Evolutionary conservation across 2,797 vertebrate genomes (phyloP).

Genomic region (Synaphobranchus kaupii): DNA sequence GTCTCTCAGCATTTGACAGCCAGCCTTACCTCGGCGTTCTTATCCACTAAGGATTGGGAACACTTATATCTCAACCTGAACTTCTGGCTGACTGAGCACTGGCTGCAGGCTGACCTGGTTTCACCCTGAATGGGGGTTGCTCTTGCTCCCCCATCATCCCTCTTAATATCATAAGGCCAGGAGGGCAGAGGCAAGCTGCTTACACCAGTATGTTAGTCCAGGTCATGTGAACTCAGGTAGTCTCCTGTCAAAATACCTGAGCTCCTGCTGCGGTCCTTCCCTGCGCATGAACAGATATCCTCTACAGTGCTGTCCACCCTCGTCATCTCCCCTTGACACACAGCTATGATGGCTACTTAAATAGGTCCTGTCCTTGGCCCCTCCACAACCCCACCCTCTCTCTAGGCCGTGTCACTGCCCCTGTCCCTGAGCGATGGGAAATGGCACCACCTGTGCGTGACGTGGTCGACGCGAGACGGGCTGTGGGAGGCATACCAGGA

Average conservation of each 20-base stretch:
- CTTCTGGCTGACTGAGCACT: not conserved
- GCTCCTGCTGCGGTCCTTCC: not conserved
- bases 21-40: not conserved
- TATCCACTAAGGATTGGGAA: conserved; percentile 30
- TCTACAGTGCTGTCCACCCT: not conserved
- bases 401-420: conserved; percentile 74
- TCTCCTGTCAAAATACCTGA: not conserved
- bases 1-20: not conserved
- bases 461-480: conserved; percentile 81
- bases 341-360: not conserved
- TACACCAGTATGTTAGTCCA: not conserved
- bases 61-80: not conserved
- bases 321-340: not conserved
- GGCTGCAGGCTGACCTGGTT: conserved; percentile 16
- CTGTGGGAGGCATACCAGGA: conserved; percentile 78
- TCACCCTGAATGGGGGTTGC: not conserved
- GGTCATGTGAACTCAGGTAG: conserved; percentile 9
- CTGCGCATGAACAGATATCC: not conserved
- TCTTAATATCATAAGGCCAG: conserved; percentile 32
- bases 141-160: conserved; percentile 21
- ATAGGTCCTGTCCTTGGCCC: not conserved
- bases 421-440: conserved; percentile 73
- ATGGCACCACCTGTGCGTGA: conserved; percentile 85
- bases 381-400: not conserved
- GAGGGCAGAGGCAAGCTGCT: conserved; percentile 28